phyloP scores from a whole-genome alignment of 1,140 invertebrate species.

The Zophobas morio region DNA sequence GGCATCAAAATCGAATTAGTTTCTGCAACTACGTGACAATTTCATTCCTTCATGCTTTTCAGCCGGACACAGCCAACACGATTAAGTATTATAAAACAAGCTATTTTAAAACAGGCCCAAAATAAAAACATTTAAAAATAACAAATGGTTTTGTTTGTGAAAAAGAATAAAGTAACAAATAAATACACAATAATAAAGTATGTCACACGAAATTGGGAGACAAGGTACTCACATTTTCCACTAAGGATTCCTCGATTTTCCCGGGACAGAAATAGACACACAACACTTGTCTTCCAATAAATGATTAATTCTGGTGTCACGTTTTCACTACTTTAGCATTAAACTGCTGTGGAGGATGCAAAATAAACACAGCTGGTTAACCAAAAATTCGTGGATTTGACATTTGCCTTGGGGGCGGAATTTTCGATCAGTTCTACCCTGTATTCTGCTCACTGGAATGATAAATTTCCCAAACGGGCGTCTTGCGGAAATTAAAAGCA shows the following conservation, averaged over 20 bases:
- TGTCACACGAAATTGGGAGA: neutral
- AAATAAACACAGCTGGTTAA: no score
- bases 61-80: conserved; percentile 22
- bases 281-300: neutral
- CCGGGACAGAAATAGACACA: neutral
- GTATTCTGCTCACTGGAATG: no score
- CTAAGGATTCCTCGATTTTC: conserved; percentile 4
- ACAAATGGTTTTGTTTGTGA: conserved; percentile 43
- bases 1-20: conserved; percentile 40
- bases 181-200: neutral
- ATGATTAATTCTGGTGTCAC: no score
- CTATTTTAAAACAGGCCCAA: conserved; percentile 42
- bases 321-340: no score
- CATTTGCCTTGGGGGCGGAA: no score
- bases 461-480: no score
- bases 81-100: conserved; percentile 12
- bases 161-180: conserved; percentile 4
- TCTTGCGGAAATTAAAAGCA: no score
- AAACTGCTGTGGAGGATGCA: no score
- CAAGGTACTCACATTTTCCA: conserved; percentile 1
- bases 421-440: no score
- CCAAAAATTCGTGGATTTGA: no score
- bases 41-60: conserved; percentile 48
- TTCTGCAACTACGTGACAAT: neutral
- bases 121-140: conserved; percentile 44